phyloP scores from a whole-genome alignment of 64 coral and sea anemone genomes.

The Porites australiensis region DNA sequence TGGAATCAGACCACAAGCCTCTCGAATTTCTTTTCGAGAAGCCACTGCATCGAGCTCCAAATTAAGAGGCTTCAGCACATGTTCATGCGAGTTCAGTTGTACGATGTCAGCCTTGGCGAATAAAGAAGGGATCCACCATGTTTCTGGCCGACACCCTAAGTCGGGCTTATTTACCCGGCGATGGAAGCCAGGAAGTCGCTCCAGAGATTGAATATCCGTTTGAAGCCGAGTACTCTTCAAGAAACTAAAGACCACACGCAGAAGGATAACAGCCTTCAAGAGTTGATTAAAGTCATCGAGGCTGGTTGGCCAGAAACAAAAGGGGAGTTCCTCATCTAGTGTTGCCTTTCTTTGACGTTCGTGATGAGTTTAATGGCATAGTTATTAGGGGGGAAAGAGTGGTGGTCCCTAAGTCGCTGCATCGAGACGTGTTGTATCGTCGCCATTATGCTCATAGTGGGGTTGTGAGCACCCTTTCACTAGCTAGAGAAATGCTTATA shows the following conservation, averaged over 20 bases:
- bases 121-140: background rate
- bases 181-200: background rate
- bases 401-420: slow-evolving; percentile 35
- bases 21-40: slow-evolving; percentile 16
- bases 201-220: background rate
- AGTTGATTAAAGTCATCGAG: slow-evolving; percentile 18
- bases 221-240: no score
- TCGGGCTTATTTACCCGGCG: background rate
- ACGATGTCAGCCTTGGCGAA: background rate
- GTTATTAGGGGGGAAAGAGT: slow-evolving; percentile 12
- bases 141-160: background rate
- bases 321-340: background rate
- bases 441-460: slow-evolving; percentile 10
- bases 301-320: slow-evolving; percentile 18
- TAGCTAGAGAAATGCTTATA: slow-evolving; percentile 6
- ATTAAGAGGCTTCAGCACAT: slow-evolving; percentile 1
- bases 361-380: slow-evolving; percentile 13
- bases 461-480: background rate
- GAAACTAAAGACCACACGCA: no score
- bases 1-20: slow-evolving; percentile 26
- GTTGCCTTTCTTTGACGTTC: slow-evolving; percentile 1
- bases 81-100: background rate
- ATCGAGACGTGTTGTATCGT: background rate
- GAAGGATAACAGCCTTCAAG: background rate
- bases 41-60: background rate